Base-by-base conservation (phyloP, 2,888 invertebrate species). In the Melieria crassipennis region DNA sequence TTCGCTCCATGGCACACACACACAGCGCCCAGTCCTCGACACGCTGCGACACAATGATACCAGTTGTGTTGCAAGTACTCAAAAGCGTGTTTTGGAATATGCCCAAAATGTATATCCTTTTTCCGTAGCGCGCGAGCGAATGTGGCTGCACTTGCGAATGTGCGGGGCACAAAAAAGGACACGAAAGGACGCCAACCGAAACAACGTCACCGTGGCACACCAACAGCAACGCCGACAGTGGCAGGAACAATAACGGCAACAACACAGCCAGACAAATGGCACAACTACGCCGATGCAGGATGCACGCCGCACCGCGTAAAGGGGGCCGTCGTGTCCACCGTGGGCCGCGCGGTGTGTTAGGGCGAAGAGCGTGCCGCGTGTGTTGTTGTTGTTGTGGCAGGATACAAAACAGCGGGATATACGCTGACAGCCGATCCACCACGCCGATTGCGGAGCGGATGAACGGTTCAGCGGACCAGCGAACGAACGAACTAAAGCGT, bases 31-130 rank as follows among this genome's bases (percentile, higher is more conserved):
- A 11, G 4, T 50, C 9, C 43, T 11, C 52, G 42, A 5, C n/a
- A 16, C 48, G 56, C 48, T 42, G 55, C 13, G 47, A n/a, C 57
- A 11, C 66, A 58, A 66, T 58, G 57, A 58, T 3, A 52, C 45
- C 13, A 48, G 48, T 42, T 67, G 30, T 30, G 48, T 67, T 67
- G 67, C 30, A 67, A 50, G 60, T 67, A 67, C 67, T 67, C 61
- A 61, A 52, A 60, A 60, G 61, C 16, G 60, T 60, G 61, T 67
- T 67, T 67, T 61, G 67, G 67, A 61, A 67, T 67, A 67, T 67
- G 45, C 60, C 52, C 67, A 67, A 67, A 58, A 67, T 67, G 43
- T 50, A 67, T 61, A 45, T 45, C 13, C 4, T n/a, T 45, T 13
- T 65, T 55, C 43, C 52, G 30, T 65, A 46, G 13, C 13, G 9